Evolutionary conservation across 2,113 vertebrate species (phyloP).

Genomic region (Rhynchomys soricoides): DNA sequence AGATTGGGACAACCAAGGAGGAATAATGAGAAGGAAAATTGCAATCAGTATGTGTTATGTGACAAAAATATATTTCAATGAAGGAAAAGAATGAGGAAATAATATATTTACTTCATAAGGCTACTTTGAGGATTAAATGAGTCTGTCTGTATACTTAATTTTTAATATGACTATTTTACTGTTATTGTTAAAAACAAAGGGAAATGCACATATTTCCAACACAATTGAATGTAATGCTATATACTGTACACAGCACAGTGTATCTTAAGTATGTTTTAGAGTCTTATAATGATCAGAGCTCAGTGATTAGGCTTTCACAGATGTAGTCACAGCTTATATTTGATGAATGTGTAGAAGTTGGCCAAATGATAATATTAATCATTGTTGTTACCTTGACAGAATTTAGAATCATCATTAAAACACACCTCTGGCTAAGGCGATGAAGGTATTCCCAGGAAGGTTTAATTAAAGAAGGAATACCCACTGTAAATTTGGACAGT

Average conservation of each 20-base stretch:
- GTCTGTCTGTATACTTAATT: neutral
- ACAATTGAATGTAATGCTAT: neutral
- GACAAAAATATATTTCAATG: neutral
- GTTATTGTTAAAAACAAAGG: neutral
- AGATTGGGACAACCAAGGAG: neutral
- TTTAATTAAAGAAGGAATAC: neutral
- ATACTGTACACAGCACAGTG: neutral
- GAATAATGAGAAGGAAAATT: neutral
- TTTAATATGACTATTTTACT: neutral
- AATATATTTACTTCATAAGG: neutral
- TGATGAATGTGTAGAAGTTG: neutral
- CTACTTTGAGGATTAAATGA: neutral
- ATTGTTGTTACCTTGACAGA: neutral
- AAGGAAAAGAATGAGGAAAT: neutral
- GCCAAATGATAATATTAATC: neutral
- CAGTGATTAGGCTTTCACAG: neutral
- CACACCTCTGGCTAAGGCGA: neutral
- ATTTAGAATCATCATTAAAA: neutral
- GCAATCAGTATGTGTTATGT: neutral
- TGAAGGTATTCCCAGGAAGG: neutral
- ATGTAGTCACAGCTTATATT: neutral
- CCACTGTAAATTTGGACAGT: neutral
- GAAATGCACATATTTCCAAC: neutral
- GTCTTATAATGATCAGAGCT: neutral
- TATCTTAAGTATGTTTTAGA: neutral